Conservation (phyloP, 2,888 invertebrate genomes). For the Zygaena filipendulae region DNA sequence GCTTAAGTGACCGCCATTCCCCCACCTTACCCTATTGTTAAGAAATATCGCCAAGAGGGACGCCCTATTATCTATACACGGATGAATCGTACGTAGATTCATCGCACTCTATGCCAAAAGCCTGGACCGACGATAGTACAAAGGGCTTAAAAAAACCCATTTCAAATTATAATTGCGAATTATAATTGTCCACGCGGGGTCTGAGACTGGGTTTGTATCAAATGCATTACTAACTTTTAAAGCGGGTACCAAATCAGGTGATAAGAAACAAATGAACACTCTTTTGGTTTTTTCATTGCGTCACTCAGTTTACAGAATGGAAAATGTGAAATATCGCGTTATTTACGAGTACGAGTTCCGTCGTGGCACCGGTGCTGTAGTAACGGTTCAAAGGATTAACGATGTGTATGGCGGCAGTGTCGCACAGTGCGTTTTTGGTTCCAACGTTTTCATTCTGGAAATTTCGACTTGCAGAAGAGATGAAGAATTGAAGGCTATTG, state of each 20-base stretch:
- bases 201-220: constrained; percentile 16
- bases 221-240: constrained; percentile 15
- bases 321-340: too few relatives aligned
- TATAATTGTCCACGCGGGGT: constrained; percentile 16
- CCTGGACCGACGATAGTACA: constrained; percentile 14
- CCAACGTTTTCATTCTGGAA: too few relatives aligned
- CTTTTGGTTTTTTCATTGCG: too few relatives aligned
- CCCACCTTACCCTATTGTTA: not conserved
- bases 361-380: too few relatives aligned
- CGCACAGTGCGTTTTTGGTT: too few relatives aligned
- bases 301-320: too few relatives aligned
- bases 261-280: too few relatives aligned
- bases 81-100: constrained; percentile 20
- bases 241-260: constrained; percentile 12
- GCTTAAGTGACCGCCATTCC: constrained; percentile 2
- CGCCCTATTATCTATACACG: constrained; percentile 17
- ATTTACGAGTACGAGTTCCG: too few relatives aligned
- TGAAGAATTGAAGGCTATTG: too few relatives aligned
- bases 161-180: constrained; percentile 14
- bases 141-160: constrained; percentile 8
- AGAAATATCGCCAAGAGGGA: constrained; percentile 17
- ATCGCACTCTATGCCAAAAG: constrained; percentile 12
- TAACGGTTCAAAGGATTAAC: too few relatives aligned
- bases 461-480: too few relatives aligned
- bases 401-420: too few relatives aligned